Evolutionary conservation across 2,888 invertebrate genomes (phyloP), one percentile per base, ranked within the genome.

Genomic region (Malachius bipustulatus): DNA sequence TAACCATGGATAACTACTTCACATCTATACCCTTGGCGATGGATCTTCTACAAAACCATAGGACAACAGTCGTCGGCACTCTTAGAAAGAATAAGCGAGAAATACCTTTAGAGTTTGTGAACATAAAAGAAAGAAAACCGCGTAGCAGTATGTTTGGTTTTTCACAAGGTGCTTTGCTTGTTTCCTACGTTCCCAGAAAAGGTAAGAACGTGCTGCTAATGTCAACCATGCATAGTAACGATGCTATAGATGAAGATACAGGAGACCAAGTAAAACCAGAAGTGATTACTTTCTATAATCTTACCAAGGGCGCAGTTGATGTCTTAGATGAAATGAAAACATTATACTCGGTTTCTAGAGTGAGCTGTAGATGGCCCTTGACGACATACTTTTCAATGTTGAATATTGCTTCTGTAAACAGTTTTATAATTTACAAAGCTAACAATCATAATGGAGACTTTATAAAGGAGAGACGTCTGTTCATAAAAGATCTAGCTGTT

Each of bases 161-260:
- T 30, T n/a, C 12, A 8, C 10, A 16, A 35, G 14, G 13, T 13
- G 16, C 9, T n/a, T 14, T 14, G 9, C 16, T 43, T 14, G 40
- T 51, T 30, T 47, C 47, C 15, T 50, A 44, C 38, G 36, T 44
- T 4, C 50, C 51, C 32, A 39, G 43, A 37, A 19, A 29, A 40
- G 41, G 47, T 37, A 52, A 48, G 44, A 36, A 40, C 30, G 48
- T 51, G 10, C 30, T 44, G 11, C 29, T 50, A 27, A 24, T 51
- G 28, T 48, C 48, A 30, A 42, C 45, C 24, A 16, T 43, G 2
- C 46, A 48, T 30, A 36, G 44, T 24, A 44, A 45, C 36, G 40
- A 37, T 28, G 36, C 30, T 28, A 45, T 48, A 14, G 45, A 48
- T 35, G 32, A 34, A 32, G 13, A 31, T n/a, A 42, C 47, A 24